Evolutionary conservation across 53 echinoderm and acorn worm species (phyloP).

Genomic region (Glandiceps talaboti): DNA sequence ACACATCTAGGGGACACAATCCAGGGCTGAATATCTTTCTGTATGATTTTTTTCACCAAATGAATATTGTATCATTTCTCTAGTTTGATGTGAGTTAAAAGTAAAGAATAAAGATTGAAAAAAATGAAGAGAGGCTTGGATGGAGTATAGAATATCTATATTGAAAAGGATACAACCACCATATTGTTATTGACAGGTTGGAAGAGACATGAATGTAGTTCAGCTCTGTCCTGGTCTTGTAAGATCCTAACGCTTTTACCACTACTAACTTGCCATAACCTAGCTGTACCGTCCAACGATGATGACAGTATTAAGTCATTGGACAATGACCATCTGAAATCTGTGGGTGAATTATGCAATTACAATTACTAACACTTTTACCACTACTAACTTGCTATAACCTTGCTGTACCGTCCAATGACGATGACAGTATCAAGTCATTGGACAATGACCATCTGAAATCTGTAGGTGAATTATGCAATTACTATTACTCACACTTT

Average conservation of each 20-base stretch:
- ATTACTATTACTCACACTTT: conserved; percentile 70
- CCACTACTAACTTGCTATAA: conserved; percentile 89
- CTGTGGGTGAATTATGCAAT: no score
- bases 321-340: conserved; percentile 94
- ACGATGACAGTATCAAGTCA: conserved; percentile 79
- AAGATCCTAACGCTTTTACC: conserved; percentile 67
- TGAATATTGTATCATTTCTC: no score
- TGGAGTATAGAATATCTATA: neutral
- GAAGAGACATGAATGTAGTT: conserved; percentile 63
- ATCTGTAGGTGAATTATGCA: no score
- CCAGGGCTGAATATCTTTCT: no score
- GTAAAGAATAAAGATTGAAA: no score
- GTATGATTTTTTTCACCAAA: no score
- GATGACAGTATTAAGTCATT: conserved; percentile 86
- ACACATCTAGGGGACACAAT: no score
- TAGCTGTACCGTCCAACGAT: conserved; percentile 69
- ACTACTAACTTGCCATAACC: conserved; percentile 81
- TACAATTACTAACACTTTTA: conserved; percentile 61
- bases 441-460: conserved; percentile 96
- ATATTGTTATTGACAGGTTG: conserved; percentile 97
- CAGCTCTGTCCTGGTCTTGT: conserved; percentile 58
- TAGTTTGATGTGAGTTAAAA: no score
- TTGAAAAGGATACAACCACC: conserved; percentile 88
- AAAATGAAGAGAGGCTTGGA: no score
- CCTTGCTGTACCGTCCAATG: conserved; percentile 65